Evolutionary conservation across 2,797 vertebrate species (phyloP), one percentile per base, ranked within the genome.

Genomic region (Gallirallus australis): DNA sequence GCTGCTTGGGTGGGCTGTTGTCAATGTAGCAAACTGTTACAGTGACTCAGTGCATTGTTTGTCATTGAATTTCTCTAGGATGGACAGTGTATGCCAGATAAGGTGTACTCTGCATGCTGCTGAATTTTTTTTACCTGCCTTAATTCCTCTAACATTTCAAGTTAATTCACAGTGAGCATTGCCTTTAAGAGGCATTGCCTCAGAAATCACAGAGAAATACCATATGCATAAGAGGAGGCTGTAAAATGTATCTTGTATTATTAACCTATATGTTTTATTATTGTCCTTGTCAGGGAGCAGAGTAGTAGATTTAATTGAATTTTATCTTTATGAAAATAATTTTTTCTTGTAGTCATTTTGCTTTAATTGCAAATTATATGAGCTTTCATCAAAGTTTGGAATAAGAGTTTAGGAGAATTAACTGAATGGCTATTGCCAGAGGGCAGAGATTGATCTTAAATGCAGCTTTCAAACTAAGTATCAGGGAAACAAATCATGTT

Each of bases 1-100:
- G 80, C 95, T 94, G 68, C 96, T 92, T 98, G 98, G 98, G 98
- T 98, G 98, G 98, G 98, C 98, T 97, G 80, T 86, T 97, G 93
- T 97, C 94, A 94, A 57, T 65, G 60, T 31, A 90, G 66, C 86
- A 90, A 84, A 84, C 60, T 84, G 45, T 95, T 70, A 9, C 2
- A 39, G 75, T 83, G 85, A 86, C 83, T 94, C 97, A 63, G 81
- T 69, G 20, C 35, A 40, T 45, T 94, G 23, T 94, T 80, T 13
- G 40, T 81, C 84, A 78, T 91, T 70, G 35, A 75, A 70, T 53
- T 92, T 82, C 77, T 57, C 27, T 66, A 30, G 37, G 21, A 57
- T 81, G 54, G 53, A 82, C 60, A 66, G 42, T 37, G 23, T 45
- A 47, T 66, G 30, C 50, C 71, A 92, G 78, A 68, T 23, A 76